phyloP scores from a whole-genome alignment of 2,888 invertebrate species.

The Sminthurides aquaticus region DNA sequence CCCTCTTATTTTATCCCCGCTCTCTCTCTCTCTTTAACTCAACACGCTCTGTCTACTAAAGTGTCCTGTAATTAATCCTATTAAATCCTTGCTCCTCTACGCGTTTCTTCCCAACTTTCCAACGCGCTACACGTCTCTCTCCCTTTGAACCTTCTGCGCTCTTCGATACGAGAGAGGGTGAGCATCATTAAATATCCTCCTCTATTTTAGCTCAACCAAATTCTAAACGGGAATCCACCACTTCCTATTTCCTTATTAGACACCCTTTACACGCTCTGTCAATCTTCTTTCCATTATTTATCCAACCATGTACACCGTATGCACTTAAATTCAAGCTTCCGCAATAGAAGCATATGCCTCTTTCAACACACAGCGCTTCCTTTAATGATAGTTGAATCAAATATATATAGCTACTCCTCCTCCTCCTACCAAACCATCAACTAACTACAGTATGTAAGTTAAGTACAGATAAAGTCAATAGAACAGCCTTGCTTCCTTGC shows the following conservation, averaged over 20 bases:
- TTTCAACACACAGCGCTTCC: too few species aligned
- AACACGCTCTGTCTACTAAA: background rate
- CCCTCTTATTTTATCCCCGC: background rate
- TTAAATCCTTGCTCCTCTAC: too few species aligned
- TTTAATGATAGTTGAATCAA: too few species aligned
- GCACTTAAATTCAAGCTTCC: too few species aligned
- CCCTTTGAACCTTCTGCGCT: background rate
- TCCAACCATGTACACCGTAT: background rate
- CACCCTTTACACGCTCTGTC: slow-evolving; percentile 4
- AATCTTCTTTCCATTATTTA: background rate
- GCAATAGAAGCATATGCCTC: too few species aligned
- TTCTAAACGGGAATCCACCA: background rate
- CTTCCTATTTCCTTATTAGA: slow-evolving; percentile 7
- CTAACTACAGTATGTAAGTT: too few species aligned
- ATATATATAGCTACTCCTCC: too few species aligned
- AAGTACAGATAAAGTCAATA: too few species aligned
- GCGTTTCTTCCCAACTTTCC: background rate
- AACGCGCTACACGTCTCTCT: background rate
- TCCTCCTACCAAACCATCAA: too few species aligned
- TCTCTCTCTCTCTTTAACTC: slow-evolving; percentile 2
- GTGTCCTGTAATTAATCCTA: slow-evolving; percentile 13
- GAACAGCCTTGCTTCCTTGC: too few species aligned
- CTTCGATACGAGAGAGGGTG: too few species aligned
- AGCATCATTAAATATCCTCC: background rate
- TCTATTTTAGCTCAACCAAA: background rate